Base-by-base conservation (phyloP, 53 echinoderm and acorn worm genomes). In the Stichopus horrens region DNA sequence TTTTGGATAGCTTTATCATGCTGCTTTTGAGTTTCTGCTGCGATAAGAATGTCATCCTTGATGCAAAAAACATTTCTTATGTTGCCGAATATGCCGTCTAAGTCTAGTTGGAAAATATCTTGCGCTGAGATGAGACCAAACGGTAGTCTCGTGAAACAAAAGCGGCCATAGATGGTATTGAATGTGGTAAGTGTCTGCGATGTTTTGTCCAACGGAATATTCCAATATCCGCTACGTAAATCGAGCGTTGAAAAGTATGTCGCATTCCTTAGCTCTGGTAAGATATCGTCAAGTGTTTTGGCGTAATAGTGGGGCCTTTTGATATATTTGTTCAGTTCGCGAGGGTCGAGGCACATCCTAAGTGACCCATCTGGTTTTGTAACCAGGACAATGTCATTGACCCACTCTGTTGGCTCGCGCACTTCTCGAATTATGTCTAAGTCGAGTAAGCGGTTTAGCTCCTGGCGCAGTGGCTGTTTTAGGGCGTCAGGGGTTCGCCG, bases 141-240 rank as follows among this genome's bases (percentile, higher is more conserved):
- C n/a, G n/a, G n/a, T n/a, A n/a, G n/a, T n/a, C n/a, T n/a, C n/a
- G n/a, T n/a, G n/a, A n/a, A n/a, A n/a, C n/a, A n/a, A n/a, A n/a
- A 59, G 5, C 80, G 78, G 6, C 81, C 80, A 63, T 79, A 89
- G 6, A 80, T 89, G 8, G 89, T 88, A n/a, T 71, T 86, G 53
- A 85, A 85, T 55, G 88, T 88, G 57, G 88, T 88, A 9, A 88
- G 89, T 58, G 66, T 21, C 57, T 88, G 89, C 7, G 79, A 88
- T 5, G 16, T 57, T 63, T 23, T 79, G 66, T 66, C 79, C 54
- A 89, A 51, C 8, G 89, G 89, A 53, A 89, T 89, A 16, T 80
- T 79, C 66, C 89, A 79, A 63, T 88, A 79, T 79, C 88, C 77
- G 60, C 88, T 88, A 10, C 89, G 78, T 5, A 89, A 16, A 54